These are phyloP conservation scores for Eupithecia exiguata DNA, from an alignment of 2,888 invertebrate genomes.

Conservation along the genomic window DNA sequence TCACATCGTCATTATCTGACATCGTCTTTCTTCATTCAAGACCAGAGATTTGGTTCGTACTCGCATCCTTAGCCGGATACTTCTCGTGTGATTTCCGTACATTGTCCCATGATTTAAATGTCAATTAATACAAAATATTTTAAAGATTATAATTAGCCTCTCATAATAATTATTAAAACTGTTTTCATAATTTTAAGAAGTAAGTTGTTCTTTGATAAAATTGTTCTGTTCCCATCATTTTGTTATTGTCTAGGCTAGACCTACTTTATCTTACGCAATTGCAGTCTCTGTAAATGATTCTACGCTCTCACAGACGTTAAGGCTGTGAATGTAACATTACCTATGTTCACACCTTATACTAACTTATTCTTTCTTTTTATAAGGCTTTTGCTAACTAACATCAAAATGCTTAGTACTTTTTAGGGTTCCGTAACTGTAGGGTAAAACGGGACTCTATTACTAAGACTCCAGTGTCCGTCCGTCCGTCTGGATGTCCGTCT, in stretches of 20 bases:
- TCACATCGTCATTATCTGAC: no score
- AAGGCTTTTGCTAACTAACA: neutral
- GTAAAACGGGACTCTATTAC: no score
- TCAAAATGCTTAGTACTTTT: neutral
- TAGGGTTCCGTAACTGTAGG: no score
- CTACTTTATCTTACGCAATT: constrained; percentile 49
- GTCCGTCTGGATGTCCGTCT: no score
- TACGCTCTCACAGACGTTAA: constrained; percentile 15
- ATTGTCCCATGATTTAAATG: constrained; percentile 41
- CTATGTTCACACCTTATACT: neutral
- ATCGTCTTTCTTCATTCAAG: neutral
- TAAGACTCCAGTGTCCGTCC: no score
- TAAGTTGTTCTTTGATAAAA: constrained; percentile 36
- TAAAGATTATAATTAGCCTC: constrained; percentile 48
- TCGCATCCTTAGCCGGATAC: constrained; percentile 16
- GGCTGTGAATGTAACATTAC: neutral
- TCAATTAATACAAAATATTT: constrained; percentile 37
- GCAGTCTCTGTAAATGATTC: constrained; percentile 27
- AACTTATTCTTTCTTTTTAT: neutral
- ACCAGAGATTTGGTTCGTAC: neutral
- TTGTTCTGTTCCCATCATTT: constrained; percentile 57
- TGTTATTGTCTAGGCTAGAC: constrained; percentile 52
- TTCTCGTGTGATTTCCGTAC: constrained; percentile 38
- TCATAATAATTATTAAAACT: constrained; percentile 44
- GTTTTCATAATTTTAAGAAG: constrained; percentile 51